Conservation (phyloP, 1,140 invertebrate genomes). For the Tetranychus cinnabarinus region DNA sequence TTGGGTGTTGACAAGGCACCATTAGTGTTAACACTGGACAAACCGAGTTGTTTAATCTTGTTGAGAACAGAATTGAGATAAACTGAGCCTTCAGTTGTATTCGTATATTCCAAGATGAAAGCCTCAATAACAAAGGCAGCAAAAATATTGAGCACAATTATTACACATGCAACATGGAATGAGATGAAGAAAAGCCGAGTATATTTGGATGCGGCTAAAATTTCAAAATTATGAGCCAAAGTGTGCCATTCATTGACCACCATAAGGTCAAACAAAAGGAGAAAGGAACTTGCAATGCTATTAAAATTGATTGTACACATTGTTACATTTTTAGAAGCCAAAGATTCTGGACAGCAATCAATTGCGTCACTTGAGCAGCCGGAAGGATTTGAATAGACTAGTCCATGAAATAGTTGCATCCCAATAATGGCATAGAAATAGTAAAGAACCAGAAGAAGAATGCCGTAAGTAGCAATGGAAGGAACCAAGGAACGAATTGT, state of each 20-base stretch:
- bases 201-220: slow-evolving; percentile 13
- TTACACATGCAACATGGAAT: slow-evolving; percentile 28
- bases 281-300: slow-evolving; percentile 23
- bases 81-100: slow-evolving; percentile 17
- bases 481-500: slow-evolving; percentile 27
- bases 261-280: slow-evolving; percentile 27
- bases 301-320: slow-evolving; percentile 33
- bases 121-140: slow-evolving; percentile 31
- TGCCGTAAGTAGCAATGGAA: slow-evolving; percentile 27
- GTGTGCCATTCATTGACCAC: slow-evolving; percentile 33
- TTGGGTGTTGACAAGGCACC: too few species aligned
- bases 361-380: slow-evolving; percentile 15
- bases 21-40: slow-evolving; percentile 5
- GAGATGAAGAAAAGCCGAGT: slow-evolving; percentile 26
- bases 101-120: slow-evolving; percentile 28
- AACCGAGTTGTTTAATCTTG: slow-evolving; percentile 26
- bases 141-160: slow-evolving; percentile 30
- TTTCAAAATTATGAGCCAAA: background rate
- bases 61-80: slow-evolving; percentile 23
- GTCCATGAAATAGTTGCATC: slow-evolving; percentile 26
- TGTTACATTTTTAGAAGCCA: slow-evolving; percentile 20
- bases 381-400: slow-evolving; percentile 16
- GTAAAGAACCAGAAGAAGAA: slow-evolving; percentile 28
- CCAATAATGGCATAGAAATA: slow-evolving; percentile 31
- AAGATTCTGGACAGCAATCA: slow-evolving; percentile 5